phyloP scores from a whole-genome alignment of 2,888 invertebrate species.

The Pherbina coryleti region DNA sequence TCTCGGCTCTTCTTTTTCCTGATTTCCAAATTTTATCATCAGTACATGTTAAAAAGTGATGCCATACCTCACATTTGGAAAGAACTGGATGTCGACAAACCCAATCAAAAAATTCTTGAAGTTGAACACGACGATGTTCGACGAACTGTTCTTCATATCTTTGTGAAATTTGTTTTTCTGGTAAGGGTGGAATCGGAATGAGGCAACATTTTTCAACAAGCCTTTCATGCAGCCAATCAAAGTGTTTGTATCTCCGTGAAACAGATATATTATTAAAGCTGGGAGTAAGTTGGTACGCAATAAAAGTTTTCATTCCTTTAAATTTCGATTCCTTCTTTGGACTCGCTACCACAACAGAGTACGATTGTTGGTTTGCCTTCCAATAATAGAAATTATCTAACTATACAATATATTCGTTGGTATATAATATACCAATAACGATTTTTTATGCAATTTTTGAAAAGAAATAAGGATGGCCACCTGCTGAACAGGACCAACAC shows the following conservation, averaged over 20 bases:
- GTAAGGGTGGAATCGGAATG: slow-evolving; percentile 95
- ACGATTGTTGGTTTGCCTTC: slow-evolving; percentile 80
- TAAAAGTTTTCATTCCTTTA: slow-evolving; percentile 97
- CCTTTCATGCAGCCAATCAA: slow-evolving; percentile 98
- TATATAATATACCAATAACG: too few relatives aligned
- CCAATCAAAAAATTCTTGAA: slow-evolving; percentile 97
- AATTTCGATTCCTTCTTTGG: slow-evolving; percentile 98
- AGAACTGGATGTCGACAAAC: slow-evolving; percentile 97
- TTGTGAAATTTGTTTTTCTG: slow-evolving; percentile 98
- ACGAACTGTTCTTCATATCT: slow-evolving; percentile 98
- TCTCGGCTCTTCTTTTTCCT: slow-evolving; percentile 95
- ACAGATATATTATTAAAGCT: slow-evolving; percentile 95
- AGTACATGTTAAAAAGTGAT: slow-evolving; percentile 96
- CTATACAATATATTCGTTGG: slow-evolving; percentile 81
- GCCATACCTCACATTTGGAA: slow-evolving; percentile 92
- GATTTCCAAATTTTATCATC: slow-evolving; percentile 98
- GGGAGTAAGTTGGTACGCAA: slow-evolving; percentile 95
- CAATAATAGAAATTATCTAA: slow-evolving; percentile 82
- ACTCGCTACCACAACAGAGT: slow-evolving; percentile 89
- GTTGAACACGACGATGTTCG: slow-evolving; percentile 91
- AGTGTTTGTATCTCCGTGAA: slow-evolving; percentile 96
- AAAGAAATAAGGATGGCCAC: too few relatives aligned
- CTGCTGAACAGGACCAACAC: too few relatives aligned
- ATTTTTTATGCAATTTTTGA: too few relatives aligned
- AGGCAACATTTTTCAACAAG: slow-evolving; percentile 94